phyloP scores from a whole-genome alignment of 2,888 invertebrate genomes.

The Drosophila mayaguana region DNA sequence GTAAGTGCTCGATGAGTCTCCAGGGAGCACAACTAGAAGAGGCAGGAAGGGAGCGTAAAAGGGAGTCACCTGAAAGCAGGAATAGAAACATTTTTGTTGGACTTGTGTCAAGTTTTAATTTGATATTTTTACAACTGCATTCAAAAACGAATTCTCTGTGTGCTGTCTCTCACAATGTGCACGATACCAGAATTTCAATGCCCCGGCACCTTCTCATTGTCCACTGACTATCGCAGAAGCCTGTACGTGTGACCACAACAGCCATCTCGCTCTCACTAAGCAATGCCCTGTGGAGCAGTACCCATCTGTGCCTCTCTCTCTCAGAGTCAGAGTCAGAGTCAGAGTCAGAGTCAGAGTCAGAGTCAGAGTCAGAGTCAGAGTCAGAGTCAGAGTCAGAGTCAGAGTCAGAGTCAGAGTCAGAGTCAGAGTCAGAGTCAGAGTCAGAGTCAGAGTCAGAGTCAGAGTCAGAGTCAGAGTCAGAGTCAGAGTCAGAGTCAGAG shows the following conservation, averaged over 20 bases:
- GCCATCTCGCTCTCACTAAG: background rate
- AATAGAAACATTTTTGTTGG: background rate
- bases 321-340: background rate
- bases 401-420: too few relatives aligned
- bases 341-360: too few relatives aligned
- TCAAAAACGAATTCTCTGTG: background rate
- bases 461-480: too few relatives aligned
- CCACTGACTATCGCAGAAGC: background rate
- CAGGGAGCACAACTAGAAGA: background rate
- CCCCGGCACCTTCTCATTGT: background rate
- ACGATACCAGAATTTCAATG: background rate
- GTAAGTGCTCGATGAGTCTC: conserved; percentile 87
- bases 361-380: too few relatives aligned
- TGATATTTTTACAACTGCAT: background rate
- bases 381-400: too few relatives aligned
- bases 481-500: too few relatives aligned
- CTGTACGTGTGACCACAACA: background rate
- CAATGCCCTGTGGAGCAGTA: background rate
- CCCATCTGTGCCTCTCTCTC: background rate
- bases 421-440: too few relatives aligned
- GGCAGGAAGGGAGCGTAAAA: background rate
- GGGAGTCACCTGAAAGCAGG: background rate
- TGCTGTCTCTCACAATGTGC: background rate
- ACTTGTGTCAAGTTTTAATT: background rate
- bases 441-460: too few relatives aligned